A percentile compares a stretch with the other conserved stretches of the same genome.
phyloP scores from a whole-genome alignment of 2,113 vertebrate genomes.

The Athene noctua region DNA sequence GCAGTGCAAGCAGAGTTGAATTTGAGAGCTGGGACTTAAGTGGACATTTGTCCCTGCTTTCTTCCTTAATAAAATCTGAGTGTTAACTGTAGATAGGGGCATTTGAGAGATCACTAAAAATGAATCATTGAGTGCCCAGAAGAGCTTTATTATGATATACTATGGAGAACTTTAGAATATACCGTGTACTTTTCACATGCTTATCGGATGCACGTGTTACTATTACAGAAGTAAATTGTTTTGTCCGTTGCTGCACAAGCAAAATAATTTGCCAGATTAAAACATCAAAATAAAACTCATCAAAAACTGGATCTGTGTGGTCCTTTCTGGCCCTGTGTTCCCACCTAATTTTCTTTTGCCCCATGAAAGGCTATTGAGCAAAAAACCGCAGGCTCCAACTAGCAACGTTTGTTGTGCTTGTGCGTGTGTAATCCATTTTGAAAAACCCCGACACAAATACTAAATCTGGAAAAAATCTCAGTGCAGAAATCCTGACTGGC shows the following conservation, averaged over 20 bases:
- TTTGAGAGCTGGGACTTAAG: slow-evolving; percentile 80
- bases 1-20: slow-evolving; percentile 73
- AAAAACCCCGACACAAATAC: not conserved
- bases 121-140: slow-evolving; percentile 77
- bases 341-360: slow-evolving; percentile 25
- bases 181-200: slow-evolving; percentile 34
- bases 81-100: slow-evolving; percentile 79
- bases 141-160: slow-evolving; percentile 77
- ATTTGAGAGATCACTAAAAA: slow-evolving; percentile 80
- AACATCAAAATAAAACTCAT: slow-evolving; percentile 33
- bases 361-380: not conserved
- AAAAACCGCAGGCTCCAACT: not conserved
- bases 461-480: not conserved
- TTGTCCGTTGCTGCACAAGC: slow-evolving; percentile 42
- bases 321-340: not conserved
- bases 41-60: slow-evolving; percentile 80
- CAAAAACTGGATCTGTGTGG: slow-evolving; percentile 13
- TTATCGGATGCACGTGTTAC: slow-evolving; percentile 36
- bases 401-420: not conserved
- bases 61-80: slow-evolving; percentile 80
- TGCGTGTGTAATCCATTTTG: not conserved
- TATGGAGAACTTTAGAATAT: slow-evolving; percentile 69
- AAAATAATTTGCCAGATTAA: slow-evolving; percentile 48
- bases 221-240: slow-evolving; percentile 30
- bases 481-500: not conserved